Base-by-base conservation (phyloP, 2,113 vertebrate species). In the Eulemur rufifrons region DNA sequence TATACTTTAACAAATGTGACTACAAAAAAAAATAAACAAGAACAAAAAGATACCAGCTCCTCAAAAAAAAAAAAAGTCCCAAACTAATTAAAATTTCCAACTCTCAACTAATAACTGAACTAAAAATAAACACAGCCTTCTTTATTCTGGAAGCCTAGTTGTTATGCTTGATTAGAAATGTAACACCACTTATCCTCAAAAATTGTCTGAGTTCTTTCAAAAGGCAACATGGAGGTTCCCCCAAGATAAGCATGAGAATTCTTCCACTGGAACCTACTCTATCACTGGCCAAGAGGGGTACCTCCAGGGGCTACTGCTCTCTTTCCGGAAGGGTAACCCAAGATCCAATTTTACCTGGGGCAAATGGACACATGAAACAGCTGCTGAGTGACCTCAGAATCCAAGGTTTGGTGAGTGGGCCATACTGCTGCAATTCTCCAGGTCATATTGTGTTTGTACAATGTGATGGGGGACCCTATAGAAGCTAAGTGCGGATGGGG, bases 1-100 rank as follows among this genome's bases (percentile, higher is more conserved):
- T 78, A 78, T 90, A 76, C 59, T n/a, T 94, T 85, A 92, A 68
- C 29, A 95, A 95, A 85, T 6, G 1, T 37, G 17, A 86, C 45
- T 90, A 34, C 5, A 66, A 20, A 59, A 47, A 89, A 47, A 84
- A 89, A 84, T 47, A 91, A 93, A 61, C 11, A 93, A 84, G 37
- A 15, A 84, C 17, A 37, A 10, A 42, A 94, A 92, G 56, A 87
- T 42, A 59, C 0, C 6, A 93, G 20, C 34, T 93, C 17, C 45
- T 82, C 13, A 59, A 71, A 50, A 37, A 82, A 23, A 73, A 83
- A 21, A 50, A 37, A 1, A 81, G 23, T 92, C 45, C 61, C 17
- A 86, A 52, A 69, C 10, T 5, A 59, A 77, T 69, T 8, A 78
- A 81, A 93, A 93, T 42, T 73, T 5, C 17, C 42, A 86, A 39